Evolutionary conservation across 2,113 vertebrate species (phyloP).

Genomic region (Alces alces): DNA sequence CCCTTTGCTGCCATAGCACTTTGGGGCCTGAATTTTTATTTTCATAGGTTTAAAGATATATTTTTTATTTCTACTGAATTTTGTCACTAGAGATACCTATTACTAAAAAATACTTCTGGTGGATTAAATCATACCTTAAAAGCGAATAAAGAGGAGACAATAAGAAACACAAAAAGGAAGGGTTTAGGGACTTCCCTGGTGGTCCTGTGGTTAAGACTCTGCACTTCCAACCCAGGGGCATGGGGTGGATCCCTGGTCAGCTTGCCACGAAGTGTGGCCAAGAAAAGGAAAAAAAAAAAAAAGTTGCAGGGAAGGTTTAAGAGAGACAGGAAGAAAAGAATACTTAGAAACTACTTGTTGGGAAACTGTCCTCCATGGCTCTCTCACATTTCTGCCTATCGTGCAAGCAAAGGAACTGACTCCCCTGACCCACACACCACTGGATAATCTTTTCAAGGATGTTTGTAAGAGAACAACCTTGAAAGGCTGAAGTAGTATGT

Average conservation of each 20-base stretch:
- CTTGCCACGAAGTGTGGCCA: neutral
- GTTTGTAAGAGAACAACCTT: slow-evolving; percentile 18
- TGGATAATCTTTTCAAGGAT: neutral
- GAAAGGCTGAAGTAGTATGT: neutral
- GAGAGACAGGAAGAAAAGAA: neutral
- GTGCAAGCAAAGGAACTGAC: neutral
- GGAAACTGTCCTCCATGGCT: neutral
- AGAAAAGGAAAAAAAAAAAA: neutral
- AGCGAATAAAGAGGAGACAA: neutral
- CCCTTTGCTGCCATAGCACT: neutral
- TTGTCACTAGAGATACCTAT: neutral
- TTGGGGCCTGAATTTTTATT: neutral
- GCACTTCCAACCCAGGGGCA: neutral
- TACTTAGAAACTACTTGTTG: neutral
- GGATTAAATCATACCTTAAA: neutral
- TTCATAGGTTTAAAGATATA: neutral
- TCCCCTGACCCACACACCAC: neutral
- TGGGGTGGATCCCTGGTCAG: neutral
- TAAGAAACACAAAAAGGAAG: neutral
- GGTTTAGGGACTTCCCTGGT: neutral
- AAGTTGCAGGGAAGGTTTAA: neutral
- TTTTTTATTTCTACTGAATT: neutral
- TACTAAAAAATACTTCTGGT: neutral
- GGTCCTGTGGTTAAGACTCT: neutral
- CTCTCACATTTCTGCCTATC: neutral